Percentiles rank a stretch among this genome's conserved stretches.
These are phyloP conservation scores for Cephalopachus bancanus DNA, from an alignment of 2,797 vertebrate species.

Conservation along the genomic window DNA sequence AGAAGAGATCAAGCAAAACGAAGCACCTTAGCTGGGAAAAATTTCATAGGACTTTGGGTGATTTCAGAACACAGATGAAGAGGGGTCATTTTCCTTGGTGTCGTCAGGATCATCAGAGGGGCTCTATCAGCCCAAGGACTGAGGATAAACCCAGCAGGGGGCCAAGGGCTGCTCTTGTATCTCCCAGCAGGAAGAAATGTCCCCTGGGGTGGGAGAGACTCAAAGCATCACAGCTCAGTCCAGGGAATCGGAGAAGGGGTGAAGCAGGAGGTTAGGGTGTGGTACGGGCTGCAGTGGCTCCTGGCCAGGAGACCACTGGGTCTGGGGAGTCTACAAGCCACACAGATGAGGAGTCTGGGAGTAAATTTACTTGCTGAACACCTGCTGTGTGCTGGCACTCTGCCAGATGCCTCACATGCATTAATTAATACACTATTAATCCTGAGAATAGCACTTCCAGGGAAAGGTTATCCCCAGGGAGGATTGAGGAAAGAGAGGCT, in stretches of 20 bases:
- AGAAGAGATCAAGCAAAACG: background rate
- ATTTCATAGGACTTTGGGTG: background rate
- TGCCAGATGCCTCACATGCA: background rate
- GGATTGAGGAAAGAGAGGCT: background rate
- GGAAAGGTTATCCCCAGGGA: background rate
- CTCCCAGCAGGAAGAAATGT: background rate
- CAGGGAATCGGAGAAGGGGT: background rate
- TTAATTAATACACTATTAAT: background rate
- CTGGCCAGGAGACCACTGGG: background rate
- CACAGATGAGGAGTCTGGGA: background rate
- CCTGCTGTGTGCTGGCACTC: background rate
- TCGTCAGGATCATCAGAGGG: background rate
- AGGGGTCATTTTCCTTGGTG: background rate
- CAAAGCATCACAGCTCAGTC: background rate
- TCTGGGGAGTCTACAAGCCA: background rate
- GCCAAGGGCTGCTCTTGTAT: background rate
- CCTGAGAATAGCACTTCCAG: background rate
- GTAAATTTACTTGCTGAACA: background rate
- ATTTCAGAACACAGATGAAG: background rate
- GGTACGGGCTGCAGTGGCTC: background rate
- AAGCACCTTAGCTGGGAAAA: background rate
- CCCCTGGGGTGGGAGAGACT: background rate
- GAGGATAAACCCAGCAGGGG: background rate
- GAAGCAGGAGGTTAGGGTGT: background rate
- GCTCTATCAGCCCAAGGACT: fast-evolving